Percentiles rank a stretch among this genome's conserved stretches.
These are phyloP conservation scores for Craniophora ligustri DNA, from an alignment of 2,888 invertebrate genomes.

Conservation along the genomic window DNA sequence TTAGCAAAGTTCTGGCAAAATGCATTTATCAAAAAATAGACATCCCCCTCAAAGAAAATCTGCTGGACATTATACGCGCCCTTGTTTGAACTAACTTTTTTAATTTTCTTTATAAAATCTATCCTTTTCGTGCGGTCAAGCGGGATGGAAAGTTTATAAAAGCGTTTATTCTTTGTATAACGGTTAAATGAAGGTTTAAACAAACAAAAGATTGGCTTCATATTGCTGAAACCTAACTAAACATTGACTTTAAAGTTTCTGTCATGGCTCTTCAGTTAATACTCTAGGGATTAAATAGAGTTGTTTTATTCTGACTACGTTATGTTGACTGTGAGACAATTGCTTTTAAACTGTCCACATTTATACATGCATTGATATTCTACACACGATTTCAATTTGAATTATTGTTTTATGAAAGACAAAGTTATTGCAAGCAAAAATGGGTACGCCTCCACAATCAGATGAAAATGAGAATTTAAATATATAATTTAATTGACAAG, in stretches of 20 bases:
- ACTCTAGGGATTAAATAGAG: slow-evolving; percentile 27
- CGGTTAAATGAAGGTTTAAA: slow-evolving; percentile 41
- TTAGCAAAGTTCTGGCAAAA: slow-evolving; percentile 35
- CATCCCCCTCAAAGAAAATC: slow-evolving; percentile 50
- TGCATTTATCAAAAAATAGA: slow-evolving; percentile 37
- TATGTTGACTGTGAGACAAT: slow-evolving; percentile 32
- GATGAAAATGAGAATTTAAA: not conserved
- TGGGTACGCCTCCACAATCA: not conserved
- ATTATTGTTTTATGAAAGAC: slow-evolving; percentile 7
- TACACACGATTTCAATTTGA: slow-evolving; percentile 34
- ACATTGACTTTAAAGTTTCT: slow-evolving; percentile 46
- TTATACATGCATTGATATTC: slow-evolving; percentile 25
- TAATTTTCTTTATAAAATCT: slow-evolving; percentile 74
- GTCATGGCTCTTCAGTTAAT: slow-evolving; percentile 28
- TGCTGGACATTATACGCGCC: slow-evolving; percentile 57
- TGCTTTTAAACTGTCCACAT: slow-evolving; percentile 12
- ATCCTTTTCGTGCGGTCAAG: slow-evolving; percentile 70
- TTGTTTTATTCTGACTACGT: slow-evolving; percentile 25
- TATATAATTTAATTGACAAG: not conserved
- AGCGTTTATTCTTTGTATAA: slow-evolving; percentile 60
- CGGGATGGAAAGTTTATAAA: slow-evolving; percentile 65
- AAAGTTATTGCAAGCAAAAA: slow-evolving; percentile 3
- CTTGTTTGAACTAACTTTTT: slow-evolving; percentile 77
- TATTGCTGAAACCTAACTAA: slow-evolving; percentile 44
- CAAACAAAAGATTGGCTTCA: slow-evolving; percentile 33